Evolutionary conservation across 2,113 vertebrate genomes (phyloP).

Genomic region (Hydropotes inermis): DNA sequence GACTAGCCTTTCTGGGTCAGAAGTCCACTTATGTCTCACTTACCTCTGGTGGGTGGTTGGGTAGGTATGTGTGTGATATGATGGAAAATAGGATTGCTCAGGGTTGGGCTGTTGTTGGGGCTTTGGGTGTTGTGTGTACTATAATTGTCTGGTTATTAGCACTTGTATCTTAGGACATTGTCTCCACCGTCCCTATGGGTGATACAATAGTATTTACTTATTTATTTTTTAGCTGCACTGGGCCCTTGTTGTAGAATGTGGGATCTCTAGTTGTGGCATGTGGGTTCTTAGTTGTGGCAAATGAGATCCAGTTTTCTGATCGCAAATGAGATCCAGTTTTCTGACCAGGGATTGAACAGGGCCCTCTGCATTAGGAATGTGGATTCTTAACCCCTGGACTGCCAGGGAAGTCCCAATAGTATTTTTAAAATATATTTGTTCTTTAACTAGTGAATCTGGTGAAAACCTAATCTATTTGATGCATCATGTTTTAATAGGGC

Average conservation of each 20-base stretch:
- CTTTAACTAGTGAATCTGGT: not conserved
- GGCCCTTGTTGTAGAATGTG: not conserved
- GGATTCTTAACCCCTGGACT: not conserved
- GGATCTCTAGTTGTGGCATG: not conserved
- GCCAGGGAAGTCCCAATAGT: not conserved
- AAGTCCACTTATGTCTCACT: not conserved
- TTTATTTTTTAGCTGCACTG: not conserved
- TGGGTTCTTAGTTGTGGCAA: not conserved
- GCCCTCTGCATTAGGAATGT: not conserved
- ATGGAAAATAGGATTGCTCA: not conserved
- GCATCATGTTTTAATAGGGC: not conserved
- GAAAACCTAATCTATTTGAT: not conserved
- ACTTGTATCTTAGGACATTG: not conserved
- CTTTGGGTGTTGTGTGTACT: too few relatives aligned
- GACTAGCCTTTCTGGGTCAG: not conserved
- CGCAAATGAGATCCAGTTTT: not conserved
- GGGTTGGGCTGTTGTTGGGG: not conserved
- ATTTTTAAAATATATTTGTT: not conserved
- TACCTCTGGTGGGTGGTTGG: not conserved
- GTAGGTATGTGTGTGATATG: not conserved
- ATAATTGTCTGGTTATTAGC: not conserved
- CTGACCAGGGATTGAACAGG: not conserved
- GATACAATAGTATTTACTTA: not conserved
- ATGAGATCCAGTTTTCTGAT: not conserved
- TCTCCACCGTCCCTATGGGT: not conserved